Evolutionary conservation across 2,113 vertebrate species (phyloP), one percentile per base, ranked within the genome.

Genomic region (Beaufortia kweichowensis): DNA sequence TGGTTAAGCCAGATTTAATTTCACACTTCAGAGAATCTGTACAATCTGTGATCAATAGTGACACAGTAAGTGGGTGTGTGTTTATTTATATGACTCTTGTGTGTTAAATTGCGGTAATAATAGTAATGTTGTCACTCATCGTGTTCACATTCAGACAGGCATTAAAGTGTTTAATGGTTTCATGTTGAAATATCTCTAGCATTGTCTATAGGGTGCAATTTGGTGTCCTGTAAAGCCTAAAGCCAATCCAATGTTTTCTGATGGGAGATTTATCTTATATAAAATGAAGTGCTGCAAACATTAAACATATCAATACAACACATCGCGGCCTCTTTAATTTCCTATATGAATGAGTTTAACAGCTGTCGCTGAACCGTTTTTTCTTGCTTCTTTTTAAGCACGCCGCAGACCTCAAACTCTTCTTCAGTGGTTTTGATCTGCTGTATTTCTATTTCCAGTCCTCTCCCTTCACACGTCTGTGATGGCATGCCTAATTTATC

Each of bases 401-500:
- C 50, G 24, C 31, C 12, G 6, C 53, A 65, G 60, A 60, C 21
- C n/a, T 35, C 33, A 61, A 59, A 48, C 29, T 29, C 33, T 53
- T 50, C 70, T 66, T 29, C 35, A 23, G n/a, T 24, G 26, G 57
- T 23, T 59, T 57, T 43, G 15, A 41, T 79, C 66, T 68, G 48
- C 69, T 55, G 63, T 19, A 69, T 65, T 61, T 57, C 50, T 65
- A 41, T 65, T 67, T 79, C 55, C 24, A 39, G 55, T 35, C 48
- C 41, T 63, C 24, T 70, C 61, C 35, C 26, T 57, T 35, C 19
- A 23, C 66, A 78, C 53, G 50, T 78, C 73, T 73, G 71, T 66
- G 67, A 46, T 74, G 79, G 75, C 78, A 64, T 57, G 81, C 60
- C 68, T 83, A 71, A 62, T 85, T 83, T 75, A 79, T 79, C 81